phyloP scores from a whole-genome alignment of 2,888 invertebrate species.

The Philopedon plagiatum region DNA sequence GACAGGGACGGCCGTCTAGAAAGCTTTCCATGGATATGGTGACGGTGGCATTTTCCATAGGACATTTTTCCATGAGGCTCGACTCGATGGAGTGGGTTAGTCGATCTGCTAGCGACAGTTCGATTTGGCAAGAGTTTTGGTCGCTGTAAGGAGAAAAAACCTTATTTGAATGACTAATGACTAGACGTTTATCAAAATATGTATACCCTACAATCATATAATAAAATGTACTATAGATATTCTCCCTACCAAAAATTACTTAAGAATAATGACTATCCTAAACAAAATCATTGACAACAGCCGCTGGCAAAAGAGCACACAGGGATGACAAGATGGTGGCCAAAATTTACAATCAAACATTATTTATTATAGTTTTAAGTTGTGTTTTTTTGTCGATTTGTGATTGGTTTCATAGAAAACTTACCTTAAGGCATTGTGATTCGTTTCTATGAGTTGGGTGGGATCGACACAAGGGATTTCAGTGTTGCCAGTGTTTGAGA shows the following conservation, averaged over 20 bases:
- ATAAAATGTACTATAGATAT: too few relatives aligned
- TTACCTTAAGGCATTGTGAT: conserved; percentile 14
- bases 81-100: conserved; percentile 61
- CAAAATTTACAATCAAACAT: too few relatives aligned
- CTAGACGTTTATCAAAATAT: too few relatives aligned
- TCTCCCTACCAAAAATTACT: too few relatives aligned
- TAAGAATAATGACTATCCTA: too few relatives aligned
- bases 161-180: too few relatives aligned
- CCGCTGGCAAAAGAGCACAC: too few relatives aligned
- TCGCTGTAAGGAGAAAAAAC: conserved; percentile 12
- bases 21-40: conserved; percentile 44
- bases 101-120: conserved; percentile 64
- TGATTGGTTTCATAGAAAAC: not conserved
- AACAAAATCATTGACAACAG: too few relatives aligned
- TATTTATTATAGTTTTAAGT: too few relatives aligned
- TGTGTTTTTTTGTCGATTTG: too few relatives aligned
- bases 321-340: too few relatives aligned
- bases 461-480: conserved; percentile 40
- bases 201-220: too few relatives aligned
- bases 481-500: conserved; percentile 55
- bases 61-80: conserved; percentile 49
- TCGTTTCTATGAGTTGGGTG: conserved; percentile 26
- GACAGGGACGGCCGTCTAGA: not conserved
- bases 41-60: conserved; percentile 26
- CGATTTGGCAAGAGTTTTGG: conserved; percentile 56